Evolutionary conservation across 2,113 vertebrate species (phyloP), one percentile per base, ranked within the genome.

Genomic region (Vidua macroura): DNA sequence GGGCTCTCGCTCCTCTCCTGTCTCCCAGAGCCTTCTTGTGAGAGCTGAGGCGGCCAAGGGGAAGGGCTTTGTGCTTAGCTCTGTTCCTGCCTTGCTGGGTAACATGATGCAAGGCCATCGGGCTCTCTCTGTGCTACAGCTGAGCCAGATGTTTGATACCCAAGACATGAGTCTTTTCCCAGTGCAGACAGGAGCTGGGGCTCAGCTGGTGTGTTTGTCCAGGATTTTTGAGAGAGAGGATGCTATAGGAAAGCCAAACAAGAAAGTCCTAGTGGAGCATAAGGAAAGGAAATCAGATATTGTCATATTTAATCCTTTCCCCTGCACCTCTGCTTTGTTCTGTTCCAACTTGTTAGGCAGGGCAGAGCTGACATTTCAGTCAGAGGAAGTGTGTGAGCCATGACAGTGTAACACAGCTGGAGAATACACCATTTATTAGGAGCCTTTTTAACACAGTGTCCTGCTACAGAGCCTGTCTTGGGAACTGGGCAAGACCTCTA

Each of bases 1-100:
- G 35, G 25, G 15, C 14, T 8, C 30, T 68, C 0, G 0, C 9
- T 74, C 31, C 39, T 64, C 64, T 49, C 1, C 1, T 35, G n/a
- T 9, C 1, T 1, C 14, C 18, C 68, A 49, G 43, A 74, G 33
- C 35, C 16, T 41, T 23, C n/a, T 39, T 39, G 13, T 25, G 33
- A 22, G 31, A 49, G 48, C 68, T 63, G 31, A 52, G 68, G 37
- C 28, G 53, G 48, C 20, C n/a, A 33, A 37, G 25, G 11, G 23
- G 46, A 78, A 62, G 17, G 56, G 15, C 30, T 84, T 64, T n/a
- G 35, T 37, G 39, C 39, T 69, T 7, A 49, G 19, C 19, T 59
- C 3, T 1, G 23, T 48, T 64, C 43, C 46, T 46, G 59, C 27
- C 64, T 44, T 64, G 31, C 21, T 69, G 55, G 10, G 15, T 64